Conservation (phyloP, 2,113 vertebrate species). For the Orcinus orca region DNA sequence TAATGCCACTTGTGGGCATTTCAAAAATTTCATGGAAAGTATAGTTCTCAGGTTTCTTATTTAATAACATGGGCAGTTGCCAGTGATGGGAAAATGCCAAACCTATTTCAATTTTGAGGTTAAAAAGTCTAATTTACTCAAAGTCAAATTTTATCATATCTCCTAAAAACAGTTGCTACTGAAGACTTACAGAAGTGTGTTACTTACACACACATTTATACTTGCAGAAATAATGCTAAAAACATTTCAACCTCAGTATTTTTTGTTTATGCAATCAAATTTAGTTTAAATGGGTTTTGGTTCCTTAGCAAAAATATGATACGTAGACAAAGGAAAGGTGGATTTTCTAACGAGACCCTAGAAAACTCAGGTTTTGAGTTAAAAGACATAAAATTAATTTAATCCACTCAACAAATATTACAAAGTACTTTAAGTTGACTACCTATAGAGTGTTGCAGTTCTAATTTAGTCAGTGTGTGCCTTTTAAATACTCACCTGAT, state of each 20-base stretch:
- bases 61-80: constrained; percentile 45
- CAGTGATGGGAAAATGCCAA: constrained; percentile 42
- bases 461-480: neutral
- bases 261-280: neutral
- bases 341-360: neutral
- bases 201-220: neutral
- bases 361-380: neutral
- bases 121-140: constrained; percentile 57
- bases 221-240: neutral
- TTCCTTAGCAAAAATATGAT: neutral
- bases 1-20: constrained; percentile 48
- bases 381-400: neutral
- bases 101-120: constrained; percentile 54
- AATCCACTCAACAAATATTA: neutral
- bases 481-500: neutral
- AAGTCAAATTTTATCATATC: constrained; percentile 10
- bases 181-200: neutral
- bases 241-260: neutral
- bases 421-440: neutral
- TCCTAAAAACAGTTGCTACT: constrained; percentile 40
- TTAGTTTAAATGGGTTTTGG: neutral
- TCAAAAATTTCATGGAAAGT: constrained; percentile 47
- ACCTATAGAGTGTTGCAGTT: neutral
- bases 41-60: constrained; percentile 51
- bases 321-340: neutral